Conservation (phyloP, 2,113 vertebrate species). For the Scomber japonicus region DNA sequence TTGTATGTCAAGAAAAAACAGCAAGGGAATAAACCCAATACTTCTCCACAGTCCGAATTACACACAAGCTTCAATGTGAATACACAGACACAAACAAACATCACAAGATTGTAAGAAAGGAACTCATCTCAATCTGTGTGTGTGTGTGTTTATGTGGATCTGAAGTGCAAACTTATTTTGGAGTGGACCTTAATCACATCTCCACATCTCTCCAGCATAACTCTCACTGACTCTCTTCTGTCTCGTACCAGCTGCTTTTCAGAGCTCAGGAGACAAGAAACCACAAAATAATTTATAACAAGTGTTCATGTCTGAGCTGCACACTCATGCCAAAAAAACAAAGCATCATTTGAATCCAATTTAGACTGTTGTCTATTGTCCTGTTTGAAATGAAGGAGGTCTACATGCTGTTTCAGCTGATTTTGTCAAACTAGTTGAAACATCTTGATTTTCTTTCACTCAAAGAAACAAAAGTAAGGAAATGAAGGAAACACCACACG, state of each 20-base stretch:
- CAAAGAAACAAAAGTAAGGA: slow-evolving; percentile 11
- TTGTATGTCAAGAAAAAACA: slow-evolving; percentile 25
- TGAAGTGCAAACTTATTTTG: slow-evolving; percentile 44
- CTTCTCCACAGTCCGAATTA: slow-evolving; percentile 20
- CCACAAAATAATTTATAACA: slow-evolving; percentile 70
- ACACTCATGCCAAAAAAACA: slow-evolving; percentile 50
- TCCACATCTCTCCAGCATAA: slow-evolving; percentile 19
- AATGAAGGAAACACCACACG: neutral
- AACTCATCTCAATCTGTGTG: slow-evolving; percentile 1
- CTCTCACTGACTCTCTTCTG: slow-evolving; percentile 33
- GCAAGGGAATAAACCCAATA: slow-evolving; percentile 15
- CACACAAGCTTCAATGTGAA: slow-evolving; percentile 1
- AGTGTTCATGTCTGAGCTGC: slow-evolving; percentile 40
- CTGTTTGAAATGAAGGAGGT: slow-evolving; percentile 23
- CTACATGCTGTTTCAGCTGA: slow-evolving; percentile 39
- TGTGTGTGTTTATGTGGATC: slow-evolving; percentile 2
- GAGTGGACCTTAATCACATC: slow-evolving; percentile 45
- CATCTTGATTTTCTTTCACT: neutral
- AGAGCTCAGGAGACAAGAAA: slow-evolving; percentile 49
- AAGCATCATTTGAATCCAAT: slow-evolving; percentile 40
- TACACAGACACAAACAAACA: slow-evolving; percentile 23
- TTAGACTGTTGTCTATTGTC: slow-evolving; percentile 45
- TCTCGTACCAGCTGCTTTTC: slow-evolving; percentile 61
- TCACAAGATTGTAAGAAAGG: neutral
- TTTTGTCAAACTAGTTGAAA: slow-evolving; percentile 23